A percentile compares a stretch with the other conserved stretches of the same genome.
Conservation (phyloP, 2,888 invertebrate genomes). For the Galerucella calmariensis region DNA sequence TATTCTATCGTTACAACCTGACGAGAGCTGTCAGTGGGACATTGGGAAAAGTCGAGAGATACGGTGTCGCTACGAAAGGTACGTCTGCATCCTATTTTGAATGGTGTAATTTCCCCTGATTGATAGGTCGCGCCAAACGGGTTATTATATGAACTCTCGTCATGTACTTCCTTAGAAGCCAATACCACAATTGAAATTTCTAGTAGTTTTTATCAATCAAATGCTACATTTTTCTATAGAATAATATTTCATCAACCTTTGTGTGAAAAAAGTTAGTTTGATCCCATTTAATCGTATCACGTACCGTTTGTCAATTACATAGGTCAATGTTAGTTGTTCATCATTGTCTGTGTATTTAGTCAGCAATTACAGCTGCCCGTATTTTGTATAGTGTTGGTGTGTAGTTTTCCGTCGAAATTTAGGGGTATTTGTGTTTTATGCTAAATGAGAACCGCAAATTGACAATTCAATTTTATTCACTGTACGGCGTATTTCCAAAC, state of each 20-base stretch:
- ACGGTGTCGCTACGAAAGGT: no score
- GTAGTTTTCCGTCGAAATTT: not conserved
- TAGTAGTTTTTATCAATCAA: not conserved
- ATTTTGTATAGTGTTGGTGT: not conserved
- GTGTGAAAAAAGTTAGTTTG: not conserved
- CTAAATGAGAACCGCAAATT: not conserved
- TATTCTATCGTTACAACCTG: no score
- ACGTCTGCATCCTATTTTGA: no score
- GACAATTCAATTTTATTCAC: not conserved
- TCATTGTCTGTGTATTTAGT: constrained; percentile 2
- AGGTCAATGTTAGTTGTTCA: constrained; percentile 4
- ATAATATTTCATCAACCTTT: not conserved
- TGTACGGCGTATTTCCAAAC: not conserved
- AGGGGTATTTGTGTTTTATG: not conserved
- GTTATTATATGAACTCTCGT: no score
- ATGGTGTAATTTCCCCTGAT: no score
- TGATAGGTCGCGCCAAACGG: no score
- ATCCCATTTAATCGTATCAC: not conserved
- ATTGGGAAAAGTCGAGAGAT: no score
- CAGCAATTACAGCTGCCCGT: constrained; percentile 4
- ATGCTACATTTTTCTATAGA: not conserved
- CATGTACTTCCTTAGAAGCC: no score
- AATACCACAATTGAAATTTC: no score
- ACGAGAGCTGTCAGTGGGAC: no score
- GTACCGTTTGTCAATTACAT: not conserved